Percentiles rank a stretch among this genome's conserved stretches.
These are phyloP conservation scores for Speoplatyrhinus poulsoni DNA, from an alignment of 2,113 vertebrate species.

Conservation along the genomic window DNA sequence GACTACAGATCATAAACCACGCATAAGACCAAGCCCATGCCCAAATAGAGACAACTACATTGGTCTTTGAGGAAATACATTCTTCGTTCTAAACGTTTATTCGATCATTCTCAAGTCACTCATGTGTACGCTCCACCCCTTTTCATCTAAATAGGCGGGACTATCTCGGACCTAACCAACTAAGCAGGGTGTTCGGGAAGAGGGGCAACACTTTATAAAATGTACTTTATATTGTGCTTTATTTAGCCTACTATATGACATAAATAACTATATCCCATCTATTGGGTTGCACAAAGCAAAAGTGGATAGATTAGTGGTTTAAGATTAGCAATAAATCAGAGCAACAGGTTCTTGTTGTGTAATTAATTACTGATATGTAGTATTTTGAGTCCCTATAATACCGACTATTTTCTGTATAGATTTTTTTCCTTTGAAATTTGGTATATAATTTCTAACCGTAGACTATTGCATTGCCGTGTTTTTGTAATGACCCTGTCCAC, in stretches of 20 bases:
- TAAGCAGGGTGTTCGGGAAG: fast-evolving
- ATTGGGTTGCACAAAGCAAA: too few relatives aligned
- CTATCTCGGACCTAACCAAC: too few relatives aligned
- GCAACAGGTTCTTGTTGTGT: too few relatives aligned
- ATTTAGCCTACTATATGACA: not conserved
- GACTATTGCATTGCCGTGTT: not conserved
- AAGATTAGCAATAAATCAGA: too few relatives aligned
- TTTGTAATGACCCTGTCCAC: not conserved
- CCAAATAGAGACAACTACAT: constrained; percentile 40
- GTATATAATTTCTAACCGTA: not conserved
- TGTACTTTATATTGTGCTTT: not conserved
- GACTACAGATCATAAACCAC: constrained; percentile 37
- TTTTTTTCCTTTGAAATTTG: not conserved
- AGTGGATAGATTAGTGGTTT: too few relatives aligned
- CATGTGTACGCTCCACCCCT: constrained; percentile 9
- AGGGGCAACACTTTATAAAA: constrained; percentile 31
- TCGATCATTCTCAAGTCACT: constrained; percentile 27
- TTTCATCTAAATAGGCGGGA: too few relatives aligned
- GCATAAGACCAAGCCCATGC: constrained; percentile 43
- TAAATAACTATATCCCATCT: not conserved
- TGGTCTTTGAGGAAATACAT: constrained; percentile 37
- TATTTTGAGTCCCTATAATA: too few relatives aligned
- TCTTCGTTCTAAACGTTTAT: constrained; percentile 5
- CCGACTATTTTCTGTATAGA: too few relatives aligned
- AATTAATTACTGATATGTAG: too few relatives aligned